Base-by-base conservation (phyloP, 2,113 vertebrate species). In the Passer montanus region DNA sequence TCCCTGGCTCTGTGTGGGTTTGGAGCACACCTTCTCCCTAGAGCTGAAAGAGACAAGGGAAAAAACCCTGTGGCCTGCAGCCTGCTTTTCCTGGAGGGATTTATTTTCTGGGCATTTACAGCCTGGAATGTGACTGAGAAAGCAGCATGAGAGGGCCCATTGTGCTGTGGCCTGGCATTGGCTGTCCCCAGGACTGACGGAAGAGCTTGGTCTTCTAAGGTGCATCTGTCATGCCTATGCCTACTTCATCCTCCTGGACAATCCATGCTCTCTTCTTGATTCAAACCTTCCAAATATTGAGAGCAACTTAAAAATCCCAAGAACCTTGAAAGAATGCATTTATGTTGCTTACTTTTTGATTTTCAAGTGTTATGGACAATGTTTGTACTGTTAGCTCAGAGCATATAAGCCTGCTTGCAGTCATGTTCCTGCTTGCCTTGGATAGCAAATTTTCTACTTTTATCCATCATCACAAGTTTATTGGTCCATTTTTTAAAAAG, bases 351-450 rank as follows among this genome's bases (percentile, higher is more conserved):
- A 15, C 1, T 15, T 78, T 63, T 73, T 56, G 28, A 2, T 72
- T 93, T 84, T 68, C 35, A 44, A 15, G 13, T 82, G 24, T 58
- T 76, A 33, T 0, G 14, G n/a, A 6, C 19, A 64, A 49, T 6
- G 6, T 50, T 26, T 64, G 27, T 26, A 13, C 20, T 52, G 37
- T 64, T 37, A 82, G 18, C 28, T 75, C 33, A 50, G 43, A 30
- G 6, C 43, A 59, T 0, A 0, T 22, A 76, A 58, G 18, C 15
- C 26, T 2, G 0, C 27, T 56, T 56, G 49, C n/a, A 69, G n/a
- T 37, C 22, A 5, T 8, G 23, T 53, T 68, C 37, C 31, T 31
- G 10, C 35, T 37, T 64, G 62, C n/a, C 18, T 53, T 79, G 27
- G 20, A 37, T 18, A 49, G 5, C 13, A 41, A 13, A 22, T 74